phyloP scores from a whole-genome alignment of 53 echinoderm and acorn worm species.

The Echinarachnius parma region DNA sequence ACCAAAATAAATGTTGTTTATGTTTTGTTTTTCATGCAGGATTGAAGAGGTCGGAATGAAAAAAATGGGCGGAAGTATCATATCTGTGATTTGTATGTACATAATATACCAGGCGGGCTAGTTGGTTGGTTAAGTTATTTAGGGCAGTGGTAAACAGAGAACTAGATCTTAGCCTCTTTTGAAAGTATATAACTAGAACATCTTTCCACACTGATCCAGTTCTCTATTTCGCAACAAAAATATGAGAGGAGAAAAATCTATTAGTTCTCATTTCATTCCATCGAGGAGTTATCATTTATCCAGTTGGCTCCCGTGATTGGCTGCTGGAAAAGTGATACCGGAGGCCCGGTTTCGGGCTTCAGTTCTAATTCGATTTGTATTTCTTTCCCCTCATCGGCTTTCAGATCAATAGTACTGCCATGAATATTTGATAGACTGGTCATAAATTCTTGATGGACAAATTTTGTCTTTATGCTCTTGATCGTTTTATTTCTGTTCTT shows the following conservation, averaged over 20 bases:
- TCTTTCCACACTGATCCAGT: constrained; percentile 28
- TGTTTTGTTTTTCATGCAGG: too few species aligned
- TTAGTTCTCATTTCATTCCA: constrained; percentile 25
- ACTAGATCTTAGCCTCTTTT: constrained; percentile 33
- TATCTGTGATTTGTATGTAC: constrained; percentile 42
- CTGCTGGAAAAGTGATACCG: constrained; percentile 4
- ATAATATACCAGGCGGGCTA: too few species aligned
- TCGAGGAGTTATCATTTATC: constrained; percentile 27
- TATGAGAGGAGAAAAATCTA: constrained; percentile 32
- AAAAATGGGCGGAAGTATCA: constrained; percentile 27
- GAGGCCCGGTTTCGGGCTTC: not conserved
- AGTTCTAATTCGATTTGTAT: constrained; percentile 24
- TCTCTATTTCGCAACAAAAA: constrained; percentile 39
- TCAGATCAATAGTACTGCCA: too few species aligned
- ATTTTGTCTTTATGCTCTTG: too few species aligned
- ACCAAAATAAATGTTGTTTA: constrained; percentile 27
- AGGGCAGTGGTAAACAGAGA: constrained; percentile 46
- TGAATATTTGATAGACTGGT: too few species aligned
- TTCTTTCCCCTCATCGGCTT: constrained; percentile 3
- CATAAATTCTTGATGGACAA: too few species aligned
- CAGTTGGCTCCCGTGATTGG: not conserved
- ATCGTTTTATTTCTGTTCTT: too few species aligned
- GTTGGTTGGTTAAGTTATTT: too few species aligned
- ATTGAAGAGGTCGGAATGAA: too few species aligned
- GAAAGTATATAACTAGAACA: constrained; percentile 40